Percentiles rank a stretch among this genome's conserved stretches.
These are phyloP conservation scores for Chrysochloris asiatica DNA, from an alignment of 2,113 vertebrate species.

Conservation along the genomic window DNA sequence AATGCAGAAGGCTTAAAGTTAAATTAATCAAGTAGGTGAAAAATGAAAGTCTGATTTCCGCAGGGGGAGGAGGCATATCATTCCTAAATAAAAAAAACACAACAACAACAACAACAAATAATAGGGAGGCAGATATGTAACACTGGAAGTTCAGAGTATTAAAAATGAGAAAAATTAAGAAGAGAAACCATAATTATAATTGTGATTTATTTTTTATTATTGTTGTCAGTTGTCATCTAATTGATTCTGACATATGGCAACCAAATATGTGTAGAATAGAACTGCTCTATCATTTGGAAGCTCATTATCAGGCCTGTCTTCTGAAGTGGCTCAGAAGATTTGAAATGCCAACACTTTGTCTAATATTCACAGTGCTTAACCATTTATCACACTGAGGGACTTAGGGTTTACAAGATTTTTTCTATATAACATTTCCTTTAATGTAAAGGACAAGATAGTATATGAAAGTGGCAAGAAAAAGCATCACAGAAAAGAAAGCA, in stretches of 20 bases:
- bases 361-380: neutral
- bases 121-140: neutral
- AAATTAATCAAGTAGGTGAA: neutral
- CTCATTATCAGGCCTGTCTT: neutral
- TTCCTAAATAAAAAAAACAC: no score
- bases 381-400: no score
- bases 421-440: neutral
- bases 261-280: neutral
- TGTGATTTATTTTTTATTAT: neutral
- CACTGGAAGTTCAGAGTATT: neutral
- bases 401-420: neutral
- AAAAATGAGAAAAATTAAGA: neutral
- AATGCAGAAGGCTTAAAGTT: neutral
- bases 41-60: neutral
- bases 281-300: neutral
- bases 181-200: neutral
- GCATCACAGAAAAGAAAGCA: neutral
- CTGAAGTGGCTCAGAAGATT: neutral
- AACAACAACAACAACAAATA: no score
- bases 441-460: neutral
- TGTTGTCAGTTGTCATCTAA: neutral
- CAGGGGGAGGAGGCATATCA: no score
- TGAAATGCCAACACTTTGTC: no score
- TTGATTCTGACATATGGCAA: neutral
- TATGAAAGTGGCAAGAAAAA: neutral